Percentiles rank a stretch among this genome's conserved stretches.
phyloP scores from a whole-genome alignment of 1,140 invertebrate species.

The Sesamia nonagrioides region DNA sequence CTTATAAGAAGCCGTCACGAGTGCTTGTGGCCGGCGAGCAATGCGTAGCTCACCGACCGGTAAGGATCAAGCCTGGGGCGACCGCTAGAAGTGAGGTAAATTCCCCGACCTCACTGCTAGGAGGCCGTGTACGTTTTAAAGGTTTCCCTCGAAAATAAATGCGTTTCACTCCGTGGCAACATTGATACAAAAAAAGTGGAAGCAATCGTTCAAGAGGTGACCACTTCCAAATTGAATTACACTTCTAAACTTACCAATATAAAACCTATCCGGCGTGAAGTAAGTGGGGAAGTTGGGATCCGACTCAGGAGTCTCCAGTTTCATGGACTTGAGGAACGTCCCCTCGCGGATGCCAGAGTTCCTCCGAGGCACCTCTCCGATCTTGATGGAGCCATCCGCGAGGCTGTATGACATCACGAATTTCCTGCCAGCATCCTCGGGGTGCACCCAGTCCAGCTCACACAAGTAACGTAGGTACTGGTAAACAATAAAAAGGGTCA shows the following conservation, averaged over 20 bases:
- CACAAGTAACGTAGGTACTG: slow-evolving; percentile 89
- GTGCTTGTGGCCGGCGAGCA: no score
- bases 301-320: slow-evolving; percentile 90
- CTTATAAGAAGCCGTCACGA: no score
- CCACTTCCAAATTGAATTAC: no score
- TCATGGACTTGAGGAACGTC: slow-evolving; percentile 90
- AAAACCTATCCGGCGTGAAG: slow-evolving; percentile 91
- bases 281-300: slow-evolving; percentile 89
- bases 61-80: no score
- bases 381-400: slow-evolving; percentile 89
- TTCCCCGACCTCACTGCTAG: no score
- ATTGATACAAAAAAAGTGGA: no score
- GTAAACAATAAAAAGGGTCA: neutral
- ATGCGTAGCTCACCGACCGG: no score
- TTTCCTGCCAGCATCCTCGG: slow-evolving; percentile 89
- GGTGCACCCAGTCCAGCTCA: slow-evolving; percentile 90
- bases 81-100: no score
- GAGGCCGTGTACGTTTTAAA: no score
- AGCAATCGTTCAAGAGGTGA: no score
- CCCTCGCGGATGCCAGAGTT: slow-evolving; percentile 92
- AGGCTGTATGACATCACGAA: slow-evolving; percentile 91
- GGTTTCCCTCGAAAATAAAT: no score
- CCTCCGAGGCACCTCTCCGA: slow-evolving; percentile 88
- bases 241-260: slow-evolving; percentile 83
- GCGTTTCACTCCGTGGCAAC: no score